These are phyloP conservation scores for Brachymystax lenok DNA, from an alignment of 2,797 vertebrate species.

Conservation along the genomic window DNA sequence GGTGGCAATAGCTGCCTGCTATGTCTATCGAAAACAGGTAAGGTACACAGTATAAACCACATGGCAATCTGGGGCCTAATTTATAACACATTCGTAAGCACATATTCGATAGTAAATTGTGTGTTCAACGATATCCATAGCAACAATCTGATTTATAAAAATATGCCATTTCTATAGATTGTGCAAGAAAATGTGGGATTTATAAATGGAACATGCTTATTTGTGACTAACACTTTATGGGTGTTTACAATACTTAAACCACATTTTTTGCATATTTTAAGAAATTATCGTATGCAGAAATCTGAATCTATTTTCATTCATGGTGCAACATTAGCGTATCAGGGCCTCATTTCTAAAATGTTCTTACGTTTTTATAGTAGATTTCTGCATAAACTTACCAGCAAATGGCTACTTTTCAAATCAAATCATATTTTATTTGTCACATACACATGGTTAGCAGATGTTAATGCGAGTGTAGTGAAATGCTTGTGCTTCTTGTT, in stretches of 20 bases:
- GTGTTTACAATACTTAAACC: neutral
- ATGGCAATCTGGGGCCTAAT: neutral
- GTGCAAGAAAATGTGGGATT: neutral
- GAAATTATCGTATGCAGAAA: neutral
- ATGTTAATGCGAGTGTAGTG: no score
- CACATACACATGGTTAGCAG: no score
- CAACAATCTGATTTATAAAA: neutral
- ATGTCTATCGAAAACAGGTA: slow-evolving; percentile 95
- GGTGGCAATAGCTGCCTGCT: slow-evolving; percentile 94
- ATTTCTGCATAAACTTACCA: neutral
- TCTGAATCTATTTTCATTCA: no score
- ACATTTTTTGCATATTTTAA: neutral
- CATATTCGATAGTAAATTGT: neutral
- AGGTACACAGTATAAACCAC: slow-evolving; percentile 29
- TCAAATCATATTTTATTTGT: no score
- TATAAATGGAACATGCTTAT: neutral
- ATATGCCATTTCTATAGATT: neutral
- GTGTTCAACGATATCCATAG: neutral
- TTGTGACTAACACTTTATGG: neutral
- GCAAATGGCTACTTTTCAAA: neutral
- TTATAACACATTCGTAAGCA: neutral
- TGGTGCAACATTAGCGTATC: neutral
- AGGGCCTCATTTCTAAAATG: neutral
- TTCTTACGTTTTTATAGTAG: neutral
- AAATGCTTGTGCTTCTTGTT: no score